phyloP scores from a whole-genome alignment of 2,113 vertebrate genomes.

The Lipophrys pholis region DNA sequence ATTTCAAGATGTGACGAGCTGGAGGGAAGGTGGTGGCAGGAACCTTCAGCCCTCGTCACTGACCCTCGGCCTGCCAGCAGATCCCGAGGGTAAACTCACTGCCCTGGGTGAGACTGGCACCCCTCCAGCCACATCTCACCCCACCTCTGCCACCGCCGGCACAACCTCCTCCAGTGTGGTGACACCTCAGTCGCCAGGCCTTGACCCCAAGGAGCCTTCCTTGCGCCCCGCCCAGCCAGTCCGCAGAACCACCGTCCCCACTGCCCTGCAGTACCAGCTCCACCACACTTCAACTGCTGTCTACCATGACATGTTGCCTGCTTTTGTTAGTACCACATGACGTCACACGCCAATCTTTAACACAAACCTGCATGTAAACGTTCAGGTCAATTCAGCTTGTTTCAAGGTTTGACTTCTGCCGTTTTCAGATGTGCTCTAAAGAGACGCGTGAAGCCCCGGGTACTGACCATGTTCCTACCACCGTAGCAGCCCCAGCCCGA shows the following conservation, averaged over 20 bases:
- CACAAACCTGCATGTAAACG: background rate
- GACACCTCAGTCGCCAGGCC: conserved; percentile 67
- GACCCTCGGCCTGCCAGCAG: conserved; percentile 89
- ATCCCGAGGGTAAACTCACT: conserved; percentile 89
- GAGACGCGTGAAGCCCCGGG: conserved; percentile 88
- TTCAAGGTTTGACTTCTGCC: background rate
- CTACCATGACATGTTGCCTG: conserved; percentile 98
- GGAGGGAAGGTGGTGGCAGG: conserved; percentile 99
- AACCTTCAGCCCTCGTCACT: conserved; percentile 91
- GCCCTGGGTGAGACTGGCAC: conserved; percentile 86
- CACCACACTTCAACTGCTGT: conserved; percentile 93
- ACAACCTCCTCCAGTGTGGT: conserved; percentile 51
- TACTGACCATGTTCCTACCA: conserved; percentile 83
- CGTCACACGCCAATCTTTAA: background rate
- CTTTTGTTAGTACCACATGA: conserved; percentile 90
- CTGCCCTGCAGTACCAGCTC: conserved; percentile 90
- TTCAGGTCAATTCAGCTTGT: background rate
- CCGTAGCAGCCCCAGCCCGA: conserved; percentile 87
- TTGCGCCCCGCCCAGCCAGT: conserved; percentile 91
- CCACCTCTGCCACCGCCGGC: conserved; percentile 65
- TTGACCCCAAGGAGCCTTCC: conserved; percentile 91
- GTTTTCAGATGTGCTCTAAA: conserved; percentile 94
- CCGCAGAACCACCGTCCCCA: conserved; percentile 86
- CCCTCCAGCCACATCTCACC: conserved; percentile 79
- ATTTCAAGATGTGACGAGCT: conserved; percentile 95